These are phyloP conservation scores for Parauchenoglanis ngamensis DNA, from an alignment of 2,797 vertebrate species.

Conservation along the genomic window DNA sequence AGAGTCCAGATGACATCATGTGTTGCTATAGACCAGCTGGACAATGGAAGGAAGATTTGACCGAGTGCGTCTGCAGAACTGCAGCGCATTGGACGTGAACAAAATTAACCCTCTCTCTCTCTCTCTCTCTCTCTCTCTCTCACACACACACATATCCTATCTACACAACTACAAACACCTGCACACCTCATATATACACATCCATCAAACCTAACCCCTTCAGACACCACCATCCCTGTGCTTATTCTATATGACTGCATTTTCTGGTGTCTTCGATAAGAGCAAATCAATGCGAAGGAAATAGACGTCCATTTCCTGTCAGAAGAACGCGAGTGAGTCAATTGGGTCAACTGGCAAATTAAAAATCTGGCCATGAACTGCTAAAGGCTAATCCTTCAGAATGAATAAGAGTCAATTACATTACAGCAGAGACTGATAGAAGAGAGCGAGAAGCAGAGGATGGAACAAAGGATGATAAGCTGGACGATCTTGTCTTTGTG, in stretches of 20 bases:
- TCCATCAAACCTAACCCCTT: not conserved
- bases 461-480: not conserved
- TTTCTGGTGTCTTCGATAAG: not conserved
- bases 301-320: not conserved
- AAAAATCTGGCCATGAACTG: constrained; percentile 40
- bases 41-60: constrained; percentile 74
- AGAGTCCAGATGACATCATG: constrained; percentile 75
- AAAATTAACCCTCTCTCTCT: not conserved
- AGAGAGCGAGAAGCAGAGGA: not conserved
- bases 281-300: not conserved
- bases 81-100: constrained; percentile 2
- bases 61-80: constrained; percentile 73
- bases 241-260: not conserved
- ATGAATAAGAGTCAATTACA: constrained; percentile 62
- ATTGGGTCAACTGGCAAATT: not conserved
- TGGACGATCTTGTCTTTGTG: not conserved
- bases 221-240: not conserved
- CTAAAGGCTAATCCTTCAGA: constrained; percentile 61
- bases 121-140: not conserved
- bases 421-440: constrained; percentile 50
- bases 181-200: not conserved
- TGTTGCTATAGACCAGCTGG: constrained; percentile 81
- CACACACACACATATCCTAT: not conserved
- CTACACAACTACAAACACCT: not conserved
- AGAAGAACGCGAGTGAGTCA: not conserved